Evolutionary conservation across 1,140 invertebrate species (phyloP), one percentile per base, ranked within the genome.

Genomic region (Spodoptera litura): DNA sequence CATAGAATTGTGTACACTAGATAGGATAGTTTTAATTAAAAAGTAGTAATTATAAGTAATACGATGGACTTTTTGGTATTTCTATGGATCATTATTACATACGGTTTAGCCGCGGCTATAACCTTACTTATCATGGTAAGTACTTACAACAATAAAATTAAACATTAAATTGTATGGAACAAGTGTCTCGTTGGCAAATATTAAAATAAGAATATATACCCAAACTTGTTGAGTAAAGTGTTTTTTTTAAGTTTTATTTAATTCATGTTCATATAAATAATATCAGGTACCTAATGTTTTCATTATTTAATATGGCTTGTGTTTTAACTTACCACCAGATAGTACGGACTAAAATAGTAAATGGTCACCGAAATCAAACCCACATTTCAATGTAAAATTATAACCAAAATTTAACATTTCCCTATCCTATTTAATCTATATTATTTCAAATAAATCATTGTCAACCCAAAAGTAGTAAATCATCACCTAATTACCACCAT

Each of bases 61-160:
- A 74, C 35, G 51, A 81, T 78, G 76, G 66, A 71, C 31, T 4
- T 78, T 31, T 11, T 61, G 44, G n/a, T 78, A 59, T 15, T 78
- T 59, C 25, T 78, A 53, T 78, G 66, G 76, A 52, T 56, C 15
- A 35, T 78, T 61, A 61, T 78, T 53, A 1, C 61, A 4, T 78
- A 78, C 56, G 76, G 76, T 52, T 49, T 78, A 52, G 53, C 58
- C 13, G 76, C 76, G 56, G 76, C 76, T 71, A 51, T 78, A 62
- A 74, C 31, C 44, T 61, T 78, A 12, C 38, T 83, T 31, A 12
- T 70, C 35, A 35, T 74, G 53, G 71, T 80, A 51, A 78, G 72
- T 80, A 62, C 38, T 44, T 20, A 62, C 11, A 74, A 74, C 35
- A 10, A 31, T 2, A 35, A 53, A 31, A 38, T 13, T 49, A 12